Evolutionary conservation across 2,888 invertebrate species (phyloP).

Genomic region (Pseudanteris insignis): DNA sequence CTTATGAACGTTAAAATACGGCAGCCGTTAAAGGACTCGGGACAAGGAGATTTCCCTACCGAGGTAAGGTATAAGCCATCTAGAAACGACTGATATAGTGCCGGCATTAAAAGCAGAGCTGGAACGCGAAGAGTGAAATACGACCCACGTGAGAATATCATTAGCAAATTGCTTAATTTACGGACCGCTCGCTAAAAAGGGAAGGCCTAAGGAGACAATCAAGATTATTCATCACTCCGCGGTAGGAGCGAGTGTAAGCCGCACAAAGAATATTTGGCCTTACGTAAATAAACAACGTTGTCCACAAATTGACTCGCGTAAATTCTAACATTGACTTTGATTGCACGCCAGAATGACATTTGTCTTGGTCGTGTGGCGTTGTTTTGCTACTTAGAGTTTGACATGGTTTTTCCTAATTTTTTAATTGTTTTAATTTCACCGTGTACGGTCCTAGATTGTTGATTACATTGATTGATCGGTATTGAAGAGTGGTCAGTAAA

Average conservation of each 20-base stretch:
- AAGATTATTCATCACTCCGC: slow-evolving; percentile 43
- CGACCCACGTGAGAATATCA: slow-evolving; percentile 65
- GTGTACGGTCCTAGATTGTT: too few relatives aligned
- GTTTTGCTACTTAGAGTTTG: too few relatives aligned
- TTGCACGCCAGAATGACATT: slow-evolving; percentile 7
- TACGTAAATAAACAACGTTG: slow-evolving; percentile 31
- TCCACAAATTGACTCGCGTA: slow-evolving; percentile 18
- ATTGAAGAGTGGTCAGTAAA: too few relatives aligned
- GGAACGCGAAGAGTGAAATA: slow-evolving; percentile 60
- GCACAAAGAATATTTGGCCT: slow-evolving; percentile 35
- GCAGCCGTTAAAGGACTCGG: slow-evolving; percentile 54
- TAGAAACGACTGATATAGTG: slow-evolving; percentile 57
- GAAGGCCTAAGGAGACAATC: slow-evolving; percentile 46
- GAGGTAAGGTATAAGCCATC: slow-evolving; percentile 47
- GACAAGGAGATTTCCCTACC: slow-evolving; percentile 53
- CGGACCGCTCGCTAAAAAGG: slow-evolving; percentile 51
- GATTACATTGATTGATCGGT: too few relatives aligned
- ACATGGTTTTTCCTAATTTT: too few relatives aligned
- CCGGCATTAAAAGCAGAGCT: slow-evolving; percentile 58
- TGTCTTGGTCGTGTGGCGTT: too few relatives aligned
- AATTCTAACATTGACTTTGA: slow-evolving; percentile 34
- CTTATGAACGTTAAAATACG: slow-evolving; percentile 56
- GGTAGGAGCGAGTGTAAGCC: slow-evolving; percentile 21
- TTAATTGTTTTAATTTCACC: not conserved
- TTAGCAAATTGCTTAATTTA: slow-evolving; percentile 67